A percentile compares a stretch with the other conserved stretches of the same genome.
These are phyloP conservation scores for Lichenostomus cassidix DNA, from an alignment of 2,113 vertebrate genomes.

Conservation along the genomic window DNA sequence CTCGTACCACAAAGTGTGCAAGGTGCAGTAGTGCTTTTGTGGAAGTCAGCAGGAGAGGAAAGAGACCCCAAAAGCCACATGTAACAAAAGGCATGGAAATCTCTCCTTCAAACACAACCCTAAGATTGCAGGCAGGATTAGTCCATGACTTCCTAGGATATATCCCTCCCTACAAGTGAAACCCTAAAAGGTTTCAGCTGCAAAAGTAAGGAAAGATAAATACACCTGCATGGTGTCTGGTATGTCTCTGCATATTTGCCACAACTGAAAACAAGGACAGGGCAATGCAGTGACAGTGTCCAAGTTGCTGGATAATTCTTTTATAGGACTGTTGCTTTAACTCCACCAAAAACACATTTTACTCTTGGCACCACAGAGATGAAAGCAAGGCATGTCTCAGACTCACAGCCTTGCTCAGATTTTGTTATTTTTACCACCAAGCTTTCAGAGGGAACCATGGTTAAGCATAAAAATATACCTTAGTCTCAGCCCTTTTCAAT, in stretches of 20 bases:
- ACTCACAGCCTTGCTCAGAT: neutral
- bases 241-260: neutral
- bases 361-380: neutral
- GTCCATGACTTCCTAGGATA: neutral
- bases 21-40: neutral
- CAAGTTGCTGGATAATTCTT: neutral
- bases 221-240: neutral
- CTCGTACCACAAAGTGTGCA: neutral
- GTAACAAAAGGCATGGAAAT: neutral
- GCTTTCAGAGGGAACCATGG: neutral
- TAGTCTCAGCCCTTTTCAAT: neutral
- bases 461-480: constrained; percentile 8
- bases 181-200: neutral
- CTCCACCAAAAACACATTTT: neutral
- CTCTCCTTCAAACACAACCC: neutral
- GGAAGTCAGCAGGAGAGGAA: neutral
- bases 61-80: neutral
- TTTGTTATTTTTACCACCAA: constrained; percentile 20
- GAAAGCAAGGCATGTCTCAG: neutral
- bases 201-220: neutral
- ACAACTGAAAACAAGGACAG: rapidly evolving
- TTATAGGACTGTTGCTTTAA: neutral
- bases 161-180: neutral
- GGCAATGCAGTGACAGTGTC: neutral
- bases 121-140: neutral